Evolutionary conservation across 1,140 invertebrate genomes (phyloP), one percentile per base, ranked within the genome.

Genomic region (Zaprionus camerounensis): DNA sequence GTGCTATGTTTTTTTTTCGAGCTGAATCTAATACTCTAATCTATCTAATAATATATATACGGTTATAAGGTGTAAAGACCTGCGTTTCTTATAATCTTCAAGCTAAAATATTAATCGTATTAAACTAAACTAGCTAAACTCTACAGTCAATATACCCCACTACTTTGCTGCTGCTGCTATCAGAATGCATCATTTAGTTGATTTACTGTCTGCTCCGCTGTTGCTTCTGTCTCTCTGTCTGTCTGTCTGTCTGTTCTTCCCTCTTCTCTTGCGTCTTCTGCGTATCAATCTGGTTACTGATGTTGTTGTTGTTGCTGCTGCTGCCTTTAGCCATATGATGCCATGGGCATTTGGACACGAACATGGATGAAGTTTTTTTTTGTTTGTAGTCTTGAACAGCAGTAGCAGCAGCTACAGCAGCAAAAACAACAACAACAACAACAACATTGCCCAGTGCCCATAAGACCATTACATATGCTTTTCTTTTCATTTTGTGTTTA

Each of bases 401-500:
- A 58, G 53, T 53, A 69, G n/a, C 46, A 22, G 15, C 55, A 28
- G 7, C 41, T 28, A 36, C 44, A 53, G 12, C 31, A 31, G 12
- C 31, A 65, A 28, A 7, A 28, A 31, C 22, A n/a, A n/a, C n/a
- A n/a, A n/a, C n/a, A 31, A 53, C 49, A 65, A 55, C n/a, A n/a
- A 22, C 15, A 28, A 51, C 20, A 66, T 5, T 44, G 41, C 15
- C n/a, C 41, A 46, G 28, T 36, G 53, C 34, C 36, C 55, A 65
- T 67, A 76, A 76, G 68, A 59, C 78, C 81, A 83, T 81, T 76
- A 83, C 81, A 84, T 81, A 88, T 82, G 78, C 38, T 76, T 85
- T 86, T 83, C 66, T 76, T 78, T 81, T 70, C 76, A 74, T 83
- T 76, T 83, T 71, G 62, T 81, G 74, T 81, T 88, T 87, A 76